Evolutionary conservation across 2,113 vertebrate species (phyloP).

Genomic region (Buteo buteo): DNA sequence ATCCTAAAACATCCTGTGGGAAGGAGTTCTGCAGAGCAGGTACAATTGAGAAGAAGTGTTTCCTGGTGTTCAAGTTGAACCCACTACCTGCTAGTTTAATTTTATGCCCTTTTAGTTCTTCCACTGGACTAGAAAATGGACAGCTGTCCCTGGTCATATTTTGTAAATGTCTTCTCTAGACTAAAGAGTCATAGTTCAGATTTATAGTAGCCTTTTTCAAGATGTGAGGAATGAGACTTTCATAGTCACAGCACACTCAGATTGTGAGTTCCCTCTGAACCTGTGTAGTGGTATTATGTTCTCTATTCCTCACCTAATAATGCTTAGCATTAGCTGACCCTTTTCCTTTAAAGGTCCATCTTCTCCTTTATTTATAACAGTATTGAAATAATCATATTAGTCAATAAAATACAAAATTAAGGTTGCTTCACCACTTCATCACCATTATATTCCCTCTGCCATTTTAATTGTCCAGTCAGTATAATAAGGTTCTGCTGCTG

Average conservation of each 20-base stretch:
- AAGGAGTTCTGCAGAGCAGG: not conserved
- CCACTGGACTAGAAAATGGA: not conserved
- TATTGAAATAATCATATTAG: not conserved
- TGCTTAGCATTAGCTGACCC: not conserved
- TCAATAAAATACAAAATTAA: not conserved
- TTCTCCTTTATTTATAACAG: not conserved
- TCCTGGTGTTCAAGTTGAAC: not conserved
- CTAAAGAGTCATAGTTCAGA: not conserved
- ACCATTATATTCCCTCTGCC: not conserved
- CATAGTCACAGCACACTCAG: not conserved
- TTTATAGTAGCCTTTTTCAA: not conserved
- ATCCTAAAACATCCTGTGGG: not conserved
- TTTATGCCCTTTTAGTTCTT: not conserved
- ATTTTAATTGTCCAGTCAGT: not conserved
- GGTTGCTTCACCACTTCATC: not conserved
- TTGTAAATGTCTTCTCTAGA: not conserved
- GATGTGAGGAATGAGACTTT: not conserved
- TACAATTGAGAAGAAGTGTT: not conserved
- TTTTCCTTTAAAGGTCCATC: not conserved
- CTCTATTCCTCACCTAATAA: not conserved
- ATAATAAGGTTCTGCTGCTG: not conserved
- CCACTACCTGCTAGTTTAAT: not conserved
- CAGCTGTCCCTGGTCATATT: not conserved
- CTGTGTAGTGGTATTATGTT: not conserved
- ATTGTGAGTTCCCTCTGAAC: not conserved